Evolutionary conservation across 2,113 vertebrate species (phyloP).

Genomic region (Myrmecobius fasciatus): DNA sequence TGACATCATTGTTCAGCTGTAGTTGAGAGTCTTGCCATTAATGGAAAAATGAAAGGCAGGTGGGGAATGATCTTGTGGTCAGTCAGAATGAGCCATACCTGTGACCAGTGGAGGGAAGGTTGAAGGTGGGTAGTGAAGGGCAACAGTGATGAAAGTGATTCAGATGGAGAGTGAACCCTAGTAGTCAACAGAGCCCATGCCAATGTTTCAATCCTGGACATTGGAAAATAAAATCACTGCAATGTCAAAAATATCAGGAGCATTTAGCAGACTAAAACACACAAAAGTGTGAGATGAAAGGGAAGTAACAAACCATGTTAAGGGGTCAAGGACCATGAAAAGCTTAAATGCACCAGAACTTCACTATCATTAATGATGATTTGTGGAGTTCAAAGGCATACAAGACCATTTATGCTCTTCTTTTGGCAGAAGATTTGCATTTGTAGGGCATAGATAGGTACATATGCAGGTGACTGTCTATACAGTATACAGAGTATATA

Average conservation of each 20-base stretch:
- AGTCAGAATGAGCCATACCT: background rate
- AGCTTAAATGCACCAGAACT: background rate
- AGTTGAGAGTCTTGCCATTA: background rate
- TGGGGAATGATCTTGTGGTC: background rate
- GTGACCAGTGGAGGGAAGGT: background rate
- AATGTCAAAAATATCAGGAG: background rate
- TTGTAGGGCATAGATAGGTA: background rate
- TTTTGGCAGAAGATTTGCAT: background rate
- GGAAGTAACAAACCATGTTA: background rate
- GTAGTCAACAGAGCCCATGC: background rate
- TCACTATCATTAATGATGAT: background rate
- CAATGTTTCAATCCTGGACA: background rate
- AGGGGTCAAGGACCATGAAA: background rate
- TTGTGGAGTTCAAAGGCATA: background rate
- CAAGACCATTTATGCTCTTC: rapidly evolving
- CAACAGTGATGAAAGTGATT: background rate
- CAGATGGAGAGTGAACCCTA: background rate
- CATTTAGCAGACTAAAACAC: background rate
- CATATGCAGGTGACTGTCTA: background rate
- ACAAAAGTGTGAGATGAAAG: background rate
- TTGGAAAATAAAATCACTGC: background rate
- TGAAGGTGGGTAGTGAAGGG: background rate
- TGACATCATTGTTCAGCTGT: background rate
- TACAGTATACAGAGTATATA: too few species aligned
- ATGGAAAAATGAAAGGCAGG: background rate